phyloP scores from a whole-genome alignment of 2,113 vertebrate species.

The Actinemys pallida region DNA sequence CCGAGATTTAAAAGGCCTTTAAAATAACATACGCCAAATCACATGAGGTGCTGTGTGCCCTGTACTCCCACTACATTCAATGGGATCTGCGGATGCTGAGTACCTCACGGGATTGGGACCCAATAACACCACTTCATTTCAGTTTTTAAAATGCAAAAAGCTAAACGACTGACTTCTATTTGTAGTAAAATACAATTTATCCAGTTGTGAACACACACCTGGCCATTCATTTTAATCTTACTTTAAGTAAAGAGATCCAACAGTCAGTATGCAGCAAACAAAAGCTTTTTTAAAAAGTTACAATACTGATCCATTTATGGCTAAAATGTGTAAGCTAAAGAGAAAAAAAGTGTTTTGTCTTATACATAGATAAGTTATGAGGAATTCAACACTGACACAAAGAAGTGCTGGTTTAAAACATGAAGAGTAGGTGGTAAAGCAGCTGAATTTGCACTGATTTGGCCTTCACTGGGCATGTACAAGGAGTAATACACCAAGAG shows the following conservation, averaged over 20 bases:
- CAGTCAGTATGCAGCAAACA: background rate
- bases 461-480: background rate
- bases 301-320: background rate
- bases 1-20: background rate
- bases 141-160: background rate
- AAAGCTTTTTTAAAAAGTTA: background rate
- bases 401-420: accelerated
- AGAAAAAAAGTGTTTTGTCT: background rate
- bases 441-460: background rate
- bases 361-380: background rate
- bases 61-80: background rate
- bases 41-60: background rate
- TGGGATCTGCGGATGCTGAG: background rate
- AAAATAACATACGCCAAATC: background rate
- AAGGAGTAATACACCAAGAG: accelerated
- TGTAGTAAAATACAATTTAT: background rate
- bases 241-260: too few relatives aligned
- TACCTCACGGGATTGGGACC: background rate
- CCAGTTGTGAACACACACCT: background rate
- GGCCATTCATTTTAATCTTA: background rate
- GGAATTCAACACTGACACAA: accelerated
- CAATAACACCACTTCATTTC: background rate
- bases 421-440: background rate
- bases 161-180: background rate
- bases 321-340: background rate